These are phyloP conservation scores for Agonum fuliginosum DNA, from an alignment of 2,888 invertebrate genomes.

Conservation along the genomic window DNA sequence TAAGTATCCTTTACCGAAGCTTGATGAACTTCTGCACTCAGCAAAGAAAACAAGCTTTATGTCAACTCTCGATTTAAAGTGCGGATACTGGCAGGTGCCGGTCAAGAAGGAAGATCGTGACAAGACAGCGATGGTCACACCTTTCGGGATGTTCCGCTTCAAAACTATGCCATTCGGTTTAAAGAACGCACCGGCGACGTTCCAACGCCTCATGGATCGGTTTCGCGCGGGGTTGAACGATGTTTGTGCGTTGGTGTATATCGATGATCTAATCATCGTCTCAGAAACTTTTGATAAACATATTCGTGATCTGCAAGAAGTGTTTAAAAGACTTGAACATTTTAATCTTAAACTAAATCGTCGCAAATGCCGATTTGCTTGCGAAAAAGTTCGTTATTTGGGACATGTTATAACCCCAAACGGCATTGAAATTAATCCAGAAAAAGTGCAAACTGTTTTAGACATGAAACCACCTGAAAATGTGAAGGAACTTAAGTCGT, in stretches of 20 bases:
- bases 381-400: constrained; percentile 12
- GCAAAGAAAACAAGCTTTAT: constrained; percentile 60
- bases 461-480: background rate
- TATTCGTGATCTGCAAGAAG: constrained; percentile 51
- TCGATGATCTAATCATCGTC: constrained; percentile 59
- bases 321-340: constrained; percentile 55
- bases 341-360: constrained; percentile 55
- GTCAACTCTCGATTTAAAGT: background rate
- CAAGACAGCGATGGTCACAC: constrained; percentile 18
- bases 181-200: constrained; percentile 58
- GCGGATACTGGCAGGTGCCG: too few relatives aligned
- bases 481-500: constrained; percentile 31
- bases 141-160: constrained; percentile 47
- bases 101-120: background rate
- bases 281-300: constrained; percentile 58
- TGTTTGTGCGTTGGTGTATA: constrained; percentile 53
- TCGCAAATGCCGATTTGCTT: constrained; percentile 16
- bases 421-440: constrained; percentile 13
- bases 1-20: constrained; percentile 66
- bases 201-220: constrained; percentile 60
- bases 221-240: constrained; percentile 59
- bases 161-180: constrained; percentile 60
- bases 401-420: constrained; percentile 13
- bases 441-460: constrained; percentile 14
- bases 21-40: constrained; percentile 5